These are phyloP conservation scores for Saccostrea echinata DNA, from an alignment of 1,140 invertebrate genomes.

Conservation along the genomic window DNA sequence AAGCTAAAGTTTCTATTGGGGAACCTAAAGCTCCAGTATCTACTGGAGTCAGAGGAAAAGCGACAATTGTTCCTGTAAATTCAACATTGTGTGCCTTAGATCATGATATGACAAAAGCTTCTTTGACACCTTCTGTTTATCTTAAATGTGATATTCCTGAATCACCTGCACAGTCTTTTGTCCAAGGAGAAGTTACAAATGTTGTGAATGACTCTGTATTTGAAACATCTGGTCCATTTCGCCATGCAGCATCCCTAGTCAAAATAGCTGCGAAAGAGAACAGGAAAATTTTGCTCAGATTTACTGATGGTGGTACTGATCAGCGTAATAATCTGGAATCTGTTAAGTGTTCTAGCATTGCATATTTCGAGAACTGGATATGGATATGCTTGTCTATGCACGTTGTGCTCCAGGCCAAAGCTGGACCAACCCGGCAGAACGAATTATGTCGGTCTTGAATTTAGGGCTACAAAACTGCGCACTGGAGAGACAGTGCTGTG, in stretches of 20 bases:
- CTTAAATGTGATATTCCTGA: slow-evolving; percentile 52
- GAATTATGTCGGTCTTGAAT: slow-evolving; percentile 62
- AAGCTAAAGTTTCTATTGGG: slow-evolving; percentile 55
- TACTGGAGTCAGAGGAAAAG: slow-evolving; percentile 54
- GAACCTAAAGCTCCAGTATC: slow-evolving; percentile 56
- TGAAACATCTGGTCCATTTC: slow-evolving; percentile 50
- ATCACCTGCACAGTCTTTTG: slow-evolving; percentile 50
- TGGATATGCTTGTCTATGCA: slow-evolving; percentile 55
- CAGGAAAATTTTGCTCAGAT: slow-evolving; percentile 47
- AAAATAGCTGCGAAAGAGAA: background rate
- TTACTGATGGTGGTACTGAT: slow-evolving; percentile 56
- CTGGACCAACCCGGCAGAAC: slow-evolving; percentile 60
- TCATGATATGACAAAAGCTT: slow-evolving; percentile 41
- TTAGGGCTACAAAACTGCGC: slow-evolving; percentile 53
- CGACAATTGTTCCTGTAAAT: slow-evolving; percentile 38
- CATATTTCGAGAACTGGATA: slow-evolving; percentile 52
- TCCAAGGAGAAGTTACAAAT: slow-evolving; percentile 51
- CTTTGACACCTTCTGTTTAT: slow-evolving; percentile 49
- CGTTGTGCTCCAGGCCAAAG: slow-evolving; percentile 60
- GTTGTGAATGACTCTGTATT: slow-evolving; percentile 59
- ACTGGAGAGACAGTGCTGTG: background rate
- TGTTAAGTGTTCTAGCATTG: slow-evolving; percentile 49
- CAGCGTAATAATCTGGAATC: slow-evolving; percentile 55
- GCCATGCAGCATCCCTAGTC: slow-evolving; percentile 54
- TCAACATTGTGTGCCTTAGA: slow-evolving; percentile 30